Base-by-base conservation (phyloP, 1,140 invertebrate species). In the Drosophila lowei region DNA sequence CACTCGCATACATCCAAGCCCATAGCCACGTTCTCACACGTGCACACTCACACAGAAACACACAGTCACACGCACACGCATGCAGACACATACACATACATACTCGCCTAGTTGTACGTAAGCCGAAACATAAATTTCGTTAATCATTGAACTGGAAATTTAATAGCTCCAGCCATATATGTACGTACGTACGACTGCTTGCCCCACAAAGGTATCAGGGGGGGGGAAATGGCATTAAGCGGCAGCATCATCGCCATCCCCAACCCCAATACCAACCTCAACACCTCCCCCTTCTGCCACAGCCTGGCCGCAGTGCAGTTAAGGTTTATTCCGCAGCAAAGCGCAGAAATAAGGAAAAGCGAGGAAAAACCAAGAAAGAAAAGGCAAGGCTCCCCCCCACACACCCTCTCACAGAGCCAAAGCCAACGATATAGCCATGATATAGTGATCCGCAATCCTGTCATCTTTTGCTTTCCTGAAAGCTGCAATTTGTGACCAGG, bases 91-190 rank as follows among this genome's bases (percentile, higher is more conserved):
- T 42, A 18, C 28, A 42, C 52, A 49, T 16, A 47, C 34, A 46
- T 28, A 42, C 46, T 38, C 53, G 43, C 66, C 43, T 77, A 78
- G 65, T 68, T 68, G 57, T 64, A 74, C 53, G 61, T 86, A 86
- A 86, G 73, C 83, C 68, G 83, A 86, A 88, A 86, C 81, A 86
- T 86, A 86, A 86, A 86, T 86, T 86, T 86, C 83, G 81, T 86
- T 86, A 86, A 88, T 86, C 81, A 86, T 86, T 86, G 83, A 86
- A 88, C 81, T 86, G 81, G 77, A 86, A 86, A 86, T 86, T 86
- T 86, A 86, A 86, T 86, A 86, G 81, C 81, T 11, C 77, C 75
- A 81, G 83, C 73, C 81, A 81, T 65, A 76, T 75, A 79, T 57
- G 59, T 50, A 54, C 42, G 28, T 53, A 77, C 46, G 28, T 53